Evolutionary conservation across 2,888 invertebrate species (phyloP).

Genomic region (Dolichopus griseipennis): DNA sequence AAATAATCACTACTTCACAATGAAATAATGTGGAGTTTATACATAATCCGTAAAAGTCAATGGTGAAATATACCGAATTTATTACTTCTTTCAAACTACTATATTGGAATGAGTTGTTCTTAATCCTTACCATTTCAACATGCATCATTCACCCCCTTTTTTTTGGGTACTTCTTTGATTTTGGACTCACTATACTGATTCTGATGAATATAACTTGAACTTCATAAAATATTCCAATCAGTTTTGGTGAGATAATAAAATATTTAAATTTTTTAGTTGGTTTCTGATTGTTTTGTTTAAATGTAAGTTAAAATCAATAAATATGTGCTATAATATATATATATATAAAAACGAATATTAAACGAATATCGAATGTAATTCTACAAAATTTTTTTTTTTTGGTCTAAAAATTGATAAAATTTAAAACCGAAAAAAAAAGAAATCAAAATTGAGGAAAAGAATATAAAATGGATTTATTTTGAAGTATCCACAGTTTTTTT

Average conservation of each 20-base stretch:
- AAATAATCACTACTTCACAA: no score
- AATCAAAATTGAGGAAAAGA: background rate
- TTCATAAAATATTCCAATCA: constrained; percentile 3
- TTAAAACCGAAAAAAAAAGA: background rate
- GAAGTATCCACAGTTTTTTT: no score
- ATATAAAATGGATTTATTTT: background rate
- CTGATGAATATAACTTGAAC: background rate
- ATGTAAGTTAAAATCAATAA: constrained; percentile 3
- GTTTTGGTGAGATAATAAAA: background rate
- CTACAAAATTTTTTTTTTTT: background rate
- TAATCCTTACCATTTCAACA: no score
- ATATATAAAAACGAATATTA: background rate
- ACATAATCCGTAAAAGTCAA: no score
- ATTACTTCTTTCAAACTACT: no score
- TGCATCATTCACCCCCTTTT: no score
- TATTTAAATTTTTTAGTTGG: background rate
- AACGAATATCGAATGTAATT: background rate
- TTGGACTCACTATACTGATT: background rate
- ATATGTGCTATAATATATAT: background rate
- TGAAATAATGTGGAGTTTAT: no score
- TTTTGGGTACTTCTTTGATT: background rate
- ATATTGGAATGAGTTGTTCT: no score
- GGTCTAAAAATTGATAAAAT: background rate
- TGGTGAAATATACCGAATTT: no score
- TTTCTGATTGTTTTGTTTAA: background rate